phyloP scores from a whole-genome alignment of 2,113 vertebrate genomes.

The Microtus pennsylvanicus region DNA sequence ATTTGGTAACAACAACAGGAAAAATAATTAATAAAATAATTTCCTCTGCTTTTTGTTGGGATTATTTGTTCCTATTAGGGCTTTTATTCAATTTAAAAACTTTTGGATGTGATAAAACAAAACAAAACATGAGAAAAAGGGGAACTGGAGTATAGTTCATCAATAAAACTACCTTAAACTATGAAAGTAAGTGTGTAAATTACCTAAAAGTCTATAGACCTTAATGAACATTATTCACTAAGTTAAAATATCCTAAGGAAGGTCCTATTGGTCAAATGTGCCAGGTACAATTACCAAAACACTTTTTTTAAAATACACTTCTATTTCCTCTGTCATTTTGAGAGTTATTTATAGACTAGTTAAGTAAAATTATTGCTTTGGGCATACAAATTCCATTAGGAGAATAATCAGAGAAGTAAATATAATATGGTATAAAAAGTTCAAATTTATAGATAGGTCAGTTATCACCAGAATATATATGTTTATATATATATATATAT shows the following conservation, averaged over 20 bases:
- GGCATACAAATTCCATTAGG: neutral
- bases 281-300: neutral
- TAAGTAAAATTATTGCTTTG: constrained; percentile 36
- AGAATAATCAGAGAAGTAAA: neutral
- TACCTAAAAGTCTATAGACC: neutral
- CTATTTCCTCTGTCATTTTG: neutral
- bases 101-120: neutral
- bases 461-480: neutral
- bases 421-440: neutral
- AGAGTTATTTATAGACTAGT: neutral
- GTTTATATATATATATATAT: neutral
- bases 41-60: neutral
- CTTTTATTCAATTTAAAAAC: constrained; percentile 6
- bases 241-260: neutral
- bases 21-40: neutral
- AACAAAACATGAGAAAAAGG: neutral
- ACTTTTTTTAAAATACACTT: constrained; percentile 16
- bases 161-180: neutral
- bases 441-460: neutral
- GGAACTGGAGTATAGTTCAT: neutral
- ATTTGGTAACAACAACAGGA: neutral
- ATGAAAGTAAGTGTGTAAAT: neutral
- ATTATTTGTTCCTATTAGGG: constrained; percentile 9
- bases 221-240: neutral
- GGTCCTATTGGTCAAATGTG: neutral